Conservation (phyloP, 2,797 vertebrate genomes). For the Schizopygopsis malacanthus region DNA sequence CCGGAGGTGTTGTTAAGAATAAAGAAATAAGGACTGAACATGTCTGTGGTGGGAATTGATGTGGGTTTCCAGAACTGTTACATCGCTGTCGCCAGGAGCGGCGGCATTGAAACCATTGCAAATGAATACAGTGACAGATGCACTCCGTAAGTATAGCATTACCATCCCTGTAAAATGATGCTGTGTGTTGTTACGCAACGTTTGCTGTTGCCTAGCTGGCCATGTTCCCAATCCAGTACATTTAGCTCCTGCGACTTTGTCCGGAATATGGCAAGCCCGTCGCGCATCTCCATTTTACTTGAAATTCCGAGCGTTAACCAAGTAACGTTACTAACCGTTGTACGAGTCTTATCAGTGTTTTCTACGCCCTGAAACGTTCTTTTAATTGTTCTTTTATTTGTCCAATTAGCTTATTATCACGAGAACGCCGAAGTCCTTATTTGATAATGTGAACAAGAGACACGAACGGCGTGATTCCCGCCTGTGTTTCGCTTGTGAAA, state of each 20-base stretch:
- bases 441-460: background rate
- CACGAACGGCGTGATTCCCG: background rate
- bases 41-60: slow-evolving; percentile 96
- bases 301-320: background rate
- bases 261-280: background rate
- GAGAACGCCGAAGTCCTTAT: background rate
- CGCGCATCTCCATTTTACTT: slow-evolving; percentile 13
- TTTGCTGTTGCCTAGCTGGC: slow-evolving; percentile 53
- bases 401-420: background rate
- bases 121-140: slow-evolving; percentile 98
- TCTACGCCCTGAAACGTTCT: slow-evolving; percentile 12
- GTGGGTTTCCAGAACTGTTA: slow-evolving; percentile 95
- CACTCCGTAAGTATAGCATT: slow-evolving; percentile 89
- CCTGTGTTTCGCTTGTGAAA: background rate
- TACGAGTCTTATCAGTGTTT: background rate
- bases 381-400: background rate
- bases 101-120: slow-evolving; percentile 94
- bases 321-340: background rate
- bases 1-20: slow-evolving; percentile 40
- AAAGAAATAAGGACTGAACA: slow-evolving; percentile 67
- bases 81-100: slow-evolving; percentile 91
- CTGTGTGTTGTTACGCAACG: slow-evolving; percentile 71
- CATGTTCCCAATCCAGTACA: slow-evolving; percentile 29
- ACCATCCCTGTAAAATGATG: slow-evolving; percentile 58
- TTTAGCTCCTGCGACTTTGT: slow-evolving; percentile 2